phyloP scores from a whole-genome alignment of 1,140 invertebrate genomes.

The Polypedilum pembai region DNA sequence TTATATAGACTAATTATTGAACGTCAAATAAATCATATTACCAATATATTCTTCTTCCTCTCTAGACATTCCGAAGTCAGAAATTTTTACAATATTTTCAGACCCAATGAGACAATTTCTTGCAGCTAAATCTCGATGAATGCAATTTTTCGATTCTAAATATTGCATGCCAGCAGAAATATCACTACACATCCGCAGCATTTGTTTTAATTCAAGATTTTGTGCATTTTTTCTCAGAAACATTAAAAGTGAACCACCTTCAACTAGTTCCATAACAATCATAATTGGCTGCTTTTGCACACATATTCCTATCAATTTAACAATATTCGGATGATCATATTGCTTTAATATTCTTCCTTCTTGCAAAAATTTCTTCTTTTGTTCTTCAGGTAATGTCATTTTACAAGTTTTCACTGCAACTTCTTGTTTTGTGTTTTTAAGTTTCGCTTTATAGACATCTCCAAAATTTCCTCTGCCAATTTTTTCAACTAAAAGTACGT shows the following conservation, averaged over 20 bases:
- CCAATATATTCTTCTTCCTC: slow-evolving; percentile 93
- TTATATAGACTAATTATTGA: neutral
- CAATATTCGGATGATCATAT: slow-evolving; percentile 94
- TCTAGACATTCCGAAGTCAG: slow-evolving; percentile 96
- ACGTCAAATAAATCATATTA: slow-evolving; percentile 29
- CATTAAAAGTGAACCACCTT: slow-evolving; percentile 82
- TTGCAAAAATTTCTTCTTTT: slow-evolving; percentile 92
- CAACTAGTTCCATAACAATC: slow-evolving; percentile 98
- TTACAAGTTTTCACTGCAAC: slow-evolving; percentile 96
- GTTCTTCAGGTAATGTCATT: slow-evolving; percentile 87
- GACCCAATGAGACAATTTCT: slow-evolving; percentile 74
- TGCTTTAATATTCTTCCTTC: slow-evolving; percentile 93
- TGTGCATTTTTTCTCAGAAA: slow-evolving; percentile 74
- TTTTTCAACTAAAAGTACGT: slow-evolving; percentile 86
- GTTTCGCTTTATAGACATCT: slow-evolving; percentile 86
- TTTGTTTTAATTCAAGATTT: slow-evolving; percentile 59
- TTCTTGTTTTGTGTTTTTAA: slow-evolving; percentile 72
- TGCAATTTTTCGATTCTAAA: slow-evolving; percentile 92
- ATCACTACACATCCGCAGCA: slow-evolving; percentile 87
- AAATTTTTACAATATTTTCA: slow-evolving; percentile 88
- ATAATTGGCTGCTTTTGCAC: slow-evolving; percentile 97
- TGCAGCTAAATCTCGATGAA: slow-evolving; percentile 91
- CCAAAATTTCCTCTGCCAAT: slow-evolving; percentile 96
- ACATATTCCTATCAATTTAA: slow-evolving; percentile 94
- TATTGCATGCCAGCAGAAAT: slow-evolving; percentile 71